Base-by-base conservation (phyloP, 1,140 invertebrate genomes). In the Oreohelix idahoensis region DNA sequence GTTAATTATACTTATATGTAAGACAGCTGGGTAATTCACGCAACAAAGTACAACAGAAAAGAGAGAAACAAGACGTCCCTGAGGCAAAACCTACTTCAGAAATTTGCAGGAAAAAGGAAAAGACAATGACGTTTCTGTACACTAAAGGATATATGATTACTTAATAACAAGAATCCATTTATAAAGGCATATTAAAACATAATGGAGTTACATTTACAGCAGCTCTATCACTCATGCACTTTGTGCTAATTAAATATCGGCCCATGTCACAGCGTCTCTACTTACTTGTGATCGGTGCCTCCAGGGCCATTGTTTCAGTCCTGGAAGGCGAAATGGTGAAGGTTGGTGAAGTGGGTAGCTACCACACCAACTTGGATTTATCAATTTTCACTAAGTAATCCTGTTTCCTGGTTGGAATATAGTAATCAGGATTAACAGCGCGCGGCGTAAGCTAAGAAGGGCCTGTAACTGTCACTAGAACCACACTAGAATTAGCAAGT, bases 231-330 rank as follows among this genome's bases (percentile, higher is more conserved):
- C 53, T n/a, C 20, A 58, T 58, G 53, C 4, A 58, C 4, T 23
- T 23, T 15, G 53, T 58, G 53, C 53, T 58, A 11, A 58, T 58
- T 11, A 58, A 58, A 15, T 45, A 5, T 15, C 42, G 5, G 42
- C 15, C 15, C 42, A 8, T 45, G 42, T 45, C 42, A 58, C 53
- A 58, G 15, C 20, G 2, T 58, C 23, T 58, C 15, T 58, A 82
- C 80, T 82, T 75, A 82, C 80, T 82, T 58, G 80, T 82, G 42
- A 82, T 82, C 0, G 80, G 80, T 70, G 80, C 80, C 80, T 82
- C 80, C 29, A 82, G 80, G 80, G 80, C 80, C 80, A 82, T 82
- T 42, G 51, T 75, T 35, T 74, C 70, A 58, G 32, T 74, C 49
- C 45, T 74, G 71, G 70, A 53, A 35, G 80, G 80, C 49, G 80